Evolutionary conservation across 2,888 invertebrate species (phyloP).

Genomic region (Cerceris rybyensis): DNA sequence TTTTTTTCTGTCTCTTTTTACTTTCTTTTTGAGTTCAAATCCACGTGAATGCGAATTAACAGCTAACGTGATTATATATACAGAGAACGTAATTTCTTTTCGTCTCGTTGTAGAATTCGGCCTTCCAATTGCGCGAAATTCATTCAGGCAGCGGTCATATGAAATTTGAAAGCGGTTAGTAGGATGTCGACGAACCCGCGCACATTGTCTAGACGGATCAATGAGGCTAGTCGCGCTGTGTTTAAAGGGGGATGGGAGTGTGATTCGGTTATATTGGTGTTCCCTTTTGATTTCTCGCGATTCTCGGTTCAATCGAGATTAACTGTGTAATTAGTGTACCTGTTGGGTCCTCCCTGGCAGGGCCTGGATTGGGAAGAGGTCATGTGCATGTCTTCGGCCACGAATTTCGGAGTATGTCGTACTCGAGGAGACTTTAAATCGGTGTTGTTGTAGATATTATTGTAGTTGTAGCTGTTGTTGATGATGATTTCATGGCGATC

Average conservation of each 20-base stretch:
- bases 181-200: not conserved
- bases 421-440: conserved; percentile 65
- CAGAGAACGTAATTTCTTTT: not conserved
- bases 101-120: conserved; percentile 2
- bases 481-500: conserved; percentile 27
- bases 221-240: not conserved
- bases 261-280: conserved; percentile 11
- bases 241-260: not conserved
- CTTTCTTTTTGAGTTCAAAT: too few relatives aligned
- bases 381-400: conserved; percentile 55
- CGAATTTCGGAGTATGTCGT: conserved; percentile 62
- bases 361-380: conserved; percentile 65
- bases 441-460: conserved; percentile 47
- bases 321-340: conserved; percentile 73
- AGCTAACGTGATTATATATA: too few relatives aligned
- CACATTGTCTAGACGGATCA: not conserved
- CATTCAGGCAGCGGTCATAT: conserved; percentile 15
- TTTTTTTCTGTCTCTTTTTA: too few relatives aligned
- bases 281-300: conserved; percentile 24
- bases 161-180: conserved; percentile 4
- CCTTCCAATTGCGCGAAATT: conserved; percentile 43
- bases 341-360: conserved; percentile 75
- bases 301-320: conserved; percentile 34
- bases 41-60: too few relatives aligned
- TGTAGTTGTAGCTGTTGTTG: conserved; percentile 57